Evolutionary conservation across 2,888 invertebrate species (phyloP), one percentile per base, ranked within the genome.

Genomic region (Spilarctia lutea): DNA sequence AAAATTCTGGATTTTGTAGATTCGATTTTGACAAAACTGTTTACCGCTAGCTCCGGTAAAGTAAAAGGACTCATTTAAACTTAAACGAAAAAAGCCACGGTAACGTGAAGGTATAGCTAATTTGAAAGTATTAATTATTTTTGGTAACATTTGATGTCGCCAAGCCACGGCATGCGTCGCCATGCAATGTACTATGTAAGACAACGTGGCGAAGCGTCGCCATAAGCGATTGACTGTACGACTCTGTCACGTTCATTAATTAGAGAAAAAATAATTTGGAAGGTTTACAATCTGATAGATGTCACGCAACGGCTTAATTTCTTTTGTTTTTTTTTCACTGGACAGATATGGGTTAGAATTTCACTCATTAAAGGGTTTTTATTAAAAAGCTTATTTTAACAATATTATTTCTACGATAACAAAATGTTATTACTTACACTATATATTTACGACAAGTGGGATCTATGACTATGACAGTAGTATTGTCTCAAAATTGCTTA

Each of bases 401-500:
- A 69, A 52, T n/a, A 60, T 56, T 68, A 73, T 16, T 69, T 63
- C 68, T 63, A 67, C 30, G 45, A 45, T 27, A 68, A 65, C 39
- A 48, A 69, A 20, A 63, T 20, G 39, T 42, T 24, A 75, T 67
- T 35, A 68, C 70, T 66, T 70, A 73, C 10, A 66, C 72, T 75
- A 75, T 48, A 18, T 60, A 70, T 60, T 52, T 66, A 69, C 68
- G 65, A 75, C 63, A 27, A 65, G 65, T 39, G 52, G 48, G 63
- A 33, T 71, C 3, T 71, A 70, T 68, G 70, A 66, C 66, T 75
- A 73, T 66, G 42, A 70, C 45, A 42, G 63, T 39, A 74, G 45
- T 76, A 76, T 76, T 76, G 83, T 84, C 81, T 65, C 76, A 79
- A 84, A 81, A 84, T 84, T 84, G 83, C 85, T 83, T 84, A 83